Base-by-base conservation (phyloP, 2,797 vertebrate genomes). In the Epinephelus malabaricus region DNA sequence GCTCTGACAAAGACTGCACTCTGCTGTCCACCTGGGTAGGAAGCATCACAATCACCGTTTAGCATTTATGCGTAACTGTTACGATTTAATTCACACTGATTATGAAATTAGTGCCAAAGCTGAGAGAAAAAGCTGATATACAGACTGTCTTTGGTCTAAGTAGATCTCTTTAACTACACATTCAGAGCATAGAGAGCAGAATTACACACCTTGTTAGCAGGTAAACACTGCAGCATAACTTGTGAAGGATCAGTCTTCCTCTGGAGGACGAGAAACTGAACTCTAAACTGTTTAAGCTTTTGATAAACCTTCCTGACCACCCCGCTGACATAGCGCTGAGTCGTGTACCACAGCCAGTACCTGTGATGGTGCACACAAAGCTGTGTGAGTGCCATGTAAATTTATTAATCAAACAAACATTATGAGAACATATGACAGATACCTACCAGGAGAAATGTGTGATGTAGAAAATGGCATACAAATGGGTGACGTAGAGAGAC, bases 291-390 rank as follows among this genome's bases (percentile, higher is more conserved):
- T 47, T 98, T 97, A 21, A 99, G 94, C 62, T 94, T 95, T 69
- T 97, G 95, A 59, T 98, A 99, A 72, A 98, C 96, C 56, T 96
- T 98, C 86, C 94, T 95, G 6, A 97, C 97, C 56, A 96, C 94
- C 43, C 96, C 97, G 55, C 96, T 96, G 18, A 99, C 95, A 43
- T 96, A 97, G 30, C 88, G 90, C 90, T 96, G 96, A 54, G 98
- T 97, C 72, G 96, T 98, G 85, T 99, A 99, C 98, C 98, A 99
- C 43, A 99, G 92, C 98, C 98, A 99, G 92, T 99, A 99, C 98
- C 98, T 99, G 73, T 50, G 46, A 67, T 5, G 10, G 19, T 6
- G 25, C 21, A 79, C 19, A 85, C 14, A 79, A 12, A 71, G 43
- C 21, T 76, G 18, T 14, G 11, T 47, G 12, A 34, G 7, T 15